Conservation (phyloP, 2,888 invertebrate species). For the Drosophila diplacantha region DNA sequence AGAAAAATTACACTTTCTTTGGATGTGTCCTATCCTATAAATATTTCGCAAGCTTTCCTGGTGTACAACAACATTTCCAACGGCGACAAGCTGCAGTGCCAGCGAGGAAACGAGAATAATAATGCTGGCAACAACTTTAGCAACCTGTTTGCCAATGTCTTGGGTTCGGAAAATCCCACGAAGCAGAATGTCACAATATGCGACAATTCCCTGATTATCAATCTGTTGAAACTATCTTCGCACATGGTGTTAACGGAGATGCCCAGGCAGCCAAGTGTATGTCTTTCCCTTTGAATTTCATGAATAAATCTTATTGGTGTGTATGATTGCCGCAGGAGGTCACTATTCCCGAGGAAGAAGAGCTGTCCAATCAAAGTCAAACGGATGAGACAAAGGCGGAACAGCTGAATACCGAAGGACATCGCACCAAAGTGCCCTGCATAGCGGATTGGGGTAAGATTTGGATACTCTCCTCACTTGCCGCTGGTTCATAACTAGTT, state of each 20-base stretch:
- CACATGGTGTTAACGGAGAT: conserved; percentile 83
- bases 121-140: conserved; percentile 82
- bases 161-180: conserved; percentile 81
- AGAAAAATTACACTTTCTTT: rapidly evolving
- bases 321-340: conserved; percentile 66
- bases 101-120: conserved; percentile 78
- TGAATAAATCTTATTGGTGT: background rate
- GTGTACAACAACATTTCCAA: conserved; percentile 80
- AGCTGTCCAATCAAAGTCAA: conserved; percentile 80
- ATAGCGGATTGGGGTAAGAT: conserved; percentile 85
- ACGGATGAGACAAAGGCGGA: conserved; percentile 92
- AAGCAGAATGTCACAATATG: conserved; percentile 83
- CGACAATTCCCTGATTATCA: conserved; percentile 85
- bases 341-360: conserved; percentile 78
- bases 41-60: conserved; percentile 76
- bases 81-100: conserved; percentile 80
- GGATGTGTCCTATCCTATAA: background rate
- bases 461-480: background rate
- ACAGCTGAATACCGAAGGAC: conserved; percentile 79
- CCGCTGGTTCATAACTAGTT: background rate
- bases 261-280: conserved; percentile 78
- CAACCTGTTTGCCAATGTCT: conserved; percentile 86
- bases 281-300: conserved; percentile 15
- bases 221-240: conserved; percentile 83
- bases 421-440: conserved; percentile 81